A percentile compares a stretch with the other conserved stretches of the same genome.
phyloP scores from a whole-genome alignment of 1,140 invertebrate species.

The Bactericera cockerelli region DNA sequence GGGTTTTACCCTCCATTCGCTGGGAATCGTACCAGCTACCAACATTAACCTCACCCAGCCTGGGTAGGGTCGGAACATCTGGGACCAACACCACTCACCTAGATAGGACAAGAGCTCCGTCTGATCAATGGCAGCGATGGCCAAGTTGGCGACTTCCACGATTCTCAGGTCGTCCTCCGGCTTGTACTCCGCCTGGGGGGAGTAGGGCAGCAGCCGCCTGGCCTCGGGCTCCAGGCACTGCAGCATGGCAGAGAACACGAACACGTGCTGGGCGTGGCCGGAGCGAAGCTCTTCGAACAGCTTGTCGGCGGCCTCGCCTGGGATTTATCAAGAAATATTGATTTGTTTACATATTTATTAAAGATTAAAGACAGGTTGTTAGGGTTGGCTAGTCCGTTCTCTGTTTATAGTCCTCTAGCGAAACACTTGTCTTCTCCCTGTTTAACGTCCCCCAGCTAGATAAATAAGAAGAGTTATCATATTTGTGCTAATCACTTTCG shows the following conservation, averaged over 20 bases:
- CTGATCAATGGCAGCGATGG: constrained; percentile 55
- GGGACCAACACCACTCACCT: no score
- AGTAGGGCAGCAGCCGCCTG: constrained; percentile 23
- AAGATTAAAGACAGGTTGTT: constrained; percentile 5
- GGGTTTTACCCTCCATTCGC: no score
- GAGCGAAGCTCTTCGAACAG: constrained; percentile 58
- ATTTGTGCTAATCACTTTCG: no score
- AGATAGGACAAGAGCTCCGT: constrained; percentile 52
- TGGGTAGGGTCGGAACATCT: no score
- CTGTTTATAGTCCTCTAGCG: no score
- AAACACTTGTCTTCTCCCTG: no score
- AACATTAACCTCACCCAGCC: no score
- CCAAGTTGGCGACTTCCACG: constrained; percentile 42
- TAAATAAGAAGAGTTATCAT: no score
- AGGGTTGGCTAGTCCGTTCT: no score
- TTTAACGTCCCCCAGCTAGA: no score
- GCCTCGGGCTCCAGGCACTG: constrained; percentile 47
- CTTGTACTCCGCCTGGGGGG: constrained; percentile 26
- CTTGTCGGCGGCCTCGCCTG: constrained; percentile 38
- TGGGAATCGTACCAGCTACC: no score
- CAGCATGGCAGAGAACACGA: constrained; percentile 57
- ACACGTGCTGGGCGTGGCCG: constrained; percentile 52
- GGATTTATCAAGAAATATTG: constrained; percentile 10
- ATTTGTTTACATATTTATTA: background rate
- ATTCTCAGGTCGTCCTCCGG: constrained; percentile 33